Base-by-base conservation (phyloP, 1,140 invertebrate species). In the Drosophila auraria region DNA sequence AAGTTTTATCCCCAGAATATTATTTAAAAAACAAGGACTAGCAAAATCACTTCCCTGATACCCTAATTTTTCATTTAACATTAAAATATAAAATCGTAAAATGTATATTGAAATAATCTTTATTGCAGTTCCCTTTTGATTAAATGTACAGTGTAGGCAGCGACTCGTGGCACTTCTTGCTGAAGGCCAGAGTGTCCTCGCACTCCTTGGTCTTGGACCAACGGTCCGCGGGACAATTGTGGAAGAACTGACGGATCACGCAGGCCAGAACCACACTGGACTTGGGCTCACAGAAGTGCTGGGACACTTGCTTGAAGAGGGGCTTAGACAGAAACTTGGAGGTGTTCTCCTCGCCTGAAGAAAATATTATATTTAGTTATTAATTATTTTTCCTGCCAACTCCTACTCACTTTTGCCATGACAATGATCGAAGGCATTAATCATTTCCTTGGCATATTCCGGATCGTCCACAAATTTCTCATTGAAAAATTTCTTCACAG, bases 181-280 rank as follows among this genome's bases (percentile, higher is more conserved):
- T 87, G 17, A 82, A 89, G 14, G 72, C 59, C 45, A 91, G 33
- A 4, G 82, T 60, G 2, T 65, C 64, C 17, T 78, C 64, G 30
- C 87, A 91, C 25, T 84, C 81, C 40, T 70, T 51, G 15, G 74
- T 76, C 25, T 79, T 74, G 14, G 81, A 61, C 89, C 87, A 91
- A 27, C 87, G 87, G 40, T 63, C 66, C 0, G 61, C 51, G 3
- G 87, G 87, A 15, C 87, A 91, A 25, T 87, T 91, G 54, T 91
- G 89, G 25, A 91, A 91, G 72, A 91, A 91, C 40, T 87, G 70
- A 5, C 83, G 53, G 15, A 91, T 87, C 9, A 91, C 89, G n/a
- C 87, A 91, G 57, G 81, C 78, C 40, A 82, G 12, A 0, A 91
- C 68, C 15, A 91, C 89, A 11, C 78, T 77, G 0, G 89, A 69